phyloP scores from a whole-genome alignment of 2,797 vertebrate species.

The Furcifer pardalis region DNA sequence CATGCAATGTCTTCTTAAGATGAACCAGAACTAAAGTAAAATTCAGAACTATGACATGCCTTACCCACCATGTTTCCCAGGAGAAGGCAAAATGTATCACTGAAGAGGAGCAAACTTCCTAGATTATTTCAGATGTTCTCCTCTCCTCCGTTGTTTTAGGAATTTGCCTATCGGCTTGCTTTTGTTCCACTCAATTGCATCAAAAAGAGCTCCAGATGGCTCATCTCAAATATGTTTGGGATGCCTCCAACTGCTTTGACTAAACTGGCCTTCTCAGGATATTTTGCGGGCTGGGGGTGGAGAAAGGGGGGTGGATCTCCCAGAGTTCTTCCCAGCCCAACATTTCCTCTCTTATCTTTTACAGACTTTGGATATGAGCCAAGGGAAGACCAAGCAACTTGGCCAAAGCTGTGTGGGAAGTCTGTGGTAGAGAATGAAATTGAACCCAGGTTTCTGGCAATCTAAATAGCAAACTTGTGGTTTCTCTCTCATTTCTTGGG shows the following conservation, averaged over 20 bases:
- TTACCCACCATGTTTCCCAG: background rate
- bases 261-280: constrained; percentile 28
- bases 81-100: background rate
- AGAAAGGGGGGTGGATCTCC: background rate
- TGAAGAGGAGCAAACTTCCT: background rate
- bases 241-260: constrained; percentile 24
- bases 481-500: constrained; percentile 15
- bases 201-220: constrained; percentile 34
- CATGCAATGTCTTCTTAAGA: background rate
- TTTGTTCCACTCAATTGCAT: constrained; percentile 30
- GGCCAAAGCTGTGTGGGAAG: constrained; percentile 35
- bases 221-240: constrained; percentile 31
- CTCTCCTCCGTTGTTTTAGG: background rate
- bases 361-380: constrained; percentile 20
- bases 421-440: constrained; percentile 29
- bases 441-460: constrained; percentile 39
- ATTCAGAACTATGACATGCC: background rate
- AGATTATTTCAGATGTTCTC: constrained; percentile 9
- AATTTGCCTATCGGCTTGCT: constrained; percentile 26
- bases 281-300: background rate
- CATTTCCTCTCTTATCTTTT: constrained; percentile 32
- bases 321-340: constrained; percentile 18
- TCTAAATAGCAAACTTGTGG: constrained; percentile 25
- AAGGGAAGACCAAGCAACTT: constrained; percentile 31
- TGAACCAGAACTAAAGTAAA: background rate